Evolutionary conservation across 2,797 vertebrate species (phyloP), one percentile per base, ranked within the genome.

Genomic region (Gymnocypris eckloni): DNA sequence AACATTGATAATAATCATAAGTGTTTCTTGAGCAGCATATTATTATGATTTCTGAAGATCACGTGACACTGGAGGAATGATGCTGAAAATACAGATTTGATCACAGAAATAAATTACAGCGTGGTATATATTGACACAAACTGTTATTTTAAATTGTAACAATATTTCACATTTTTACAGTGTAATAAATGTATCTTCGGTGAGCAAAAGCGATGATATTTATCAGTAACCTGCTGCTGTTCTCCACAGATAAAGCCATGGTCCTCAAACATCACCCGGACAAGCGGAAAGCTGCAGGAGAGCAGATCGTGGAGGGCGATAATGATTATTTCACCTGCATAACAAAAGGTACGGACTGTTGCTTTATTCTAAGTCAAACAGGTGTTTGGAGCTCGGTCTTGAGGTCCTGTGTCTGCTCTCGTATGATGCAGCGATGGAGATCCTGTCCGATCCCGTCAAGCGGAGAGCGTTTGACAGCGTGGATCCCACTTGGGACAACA

Each of bases 181-280:
- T 15, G 13, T 28, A 28, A 64, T 64, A 13, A 64, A 28, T 13
- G 22, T 2, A 28, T 13, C 59, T n/a, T 61, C 10, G 59, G 59
- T 25, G 25, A 33, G 64, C 64, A 66, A 13, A 28, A 66, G 25
- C 33, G 25, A 15, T 25, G 52, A 61, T n/a, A 0, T 9, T 43
- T 61, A 22, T n/a, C 9, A 3, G 4, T 37, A 39, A 48, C 45
- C 16, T 13, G 12, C 41, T 43, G 66, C 66, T 56, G 45, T 71
- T 71, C 6, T 87, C 90, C 20, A 11, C 94, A 99, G 98, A 99
- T 94, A 99, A 99, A 95, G 95, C 96, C 1, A 99, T 99, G 92
- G 98, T 99, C 92, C 92, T 99, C 93, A 99, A 98, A 92, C 98
- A 99, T 92, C 98, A 99, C 75, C 98, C 98, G 2, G 98, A 99